A percentile compares a stretch with the other conserved stretches of the same genome.
These are phyloP conservation scores for Drosophila infuscata DNA, from an alignment of 2,888 invertebrate genomes.

Conservation along the genomic window DNA sequence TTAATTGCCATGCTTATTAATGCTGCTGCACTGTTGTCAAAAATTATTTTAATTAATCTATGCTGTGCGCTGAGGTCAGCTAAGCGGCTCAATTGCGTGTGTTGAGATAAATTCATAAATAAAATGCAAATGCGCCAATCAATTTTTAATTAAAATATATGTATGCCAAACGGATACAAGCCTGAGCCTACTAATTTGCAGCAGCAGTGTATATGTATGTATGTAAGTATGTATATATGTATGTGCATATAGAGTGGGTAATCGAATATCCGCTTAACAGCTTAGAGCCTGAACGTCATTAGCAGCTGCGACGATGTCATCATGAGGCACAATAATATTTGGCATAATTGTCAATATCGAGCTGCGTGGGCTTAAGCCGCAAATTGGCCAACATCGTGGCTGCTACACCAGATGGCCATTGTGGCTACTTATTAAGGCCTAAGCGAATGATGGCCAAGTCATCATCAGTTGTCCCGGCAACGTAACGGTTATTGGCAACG, in stretches of 20 bases:
- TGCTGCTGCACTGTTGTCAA: slow-evolving; percentile 13
- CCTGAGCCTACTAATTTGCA: slow-evolving; percentile 53
- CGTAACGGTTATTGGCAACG: neutral
- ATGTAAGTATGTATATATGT: slow-evolving; percentile 6
- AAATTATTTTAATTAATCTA: slow-evolving; percentile 45
- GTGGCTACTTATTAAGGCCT: slow-evolving; percentile 44
- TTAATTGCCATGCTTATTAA: slow-evolving; percentile 39
- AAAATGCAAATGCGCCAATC: slow-evolving; percentile 70
- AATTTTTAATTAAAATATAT: slow-evolving; percentile 76
- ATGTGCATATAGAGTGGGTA: slow-evolving; percentile 16
- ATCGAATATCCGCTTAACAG: slow-evolving; percentile 70
- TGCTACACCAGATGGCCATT: slow-evolving; percentile 51
- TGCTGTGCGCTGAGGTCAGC: slow-evolving; percentile 12
- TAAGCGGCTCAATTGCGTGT: slow-evolving; percentile 43
- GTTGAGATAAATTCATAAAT: slow-evolving; percentile 63
- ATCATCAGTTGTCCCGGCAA: slow-evolving; percentile 32
- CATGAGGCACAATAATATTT: slow-evolving; percentile 63
- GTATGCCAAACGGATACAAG: neutral
- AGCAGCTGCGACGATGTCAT: slow-evolving; percentile 62
- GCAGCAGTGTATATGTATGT: slow-evolving; percentile 2
- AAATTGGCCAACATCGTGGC: slow-evolving; percentile 59
- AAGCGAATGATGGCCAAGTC: slow-evolving; percentile 32
- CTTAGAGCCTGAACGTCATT: slow-evolving; percentile 63
- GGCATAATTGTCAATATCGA: slow-evolving; percentile 72
- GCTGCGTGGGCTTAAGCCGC: slow-evolving; percentile 60